Base-by-base conservation (phyloP, 2,113 vertebrate species). In the Antennarius striatus region DNA sequence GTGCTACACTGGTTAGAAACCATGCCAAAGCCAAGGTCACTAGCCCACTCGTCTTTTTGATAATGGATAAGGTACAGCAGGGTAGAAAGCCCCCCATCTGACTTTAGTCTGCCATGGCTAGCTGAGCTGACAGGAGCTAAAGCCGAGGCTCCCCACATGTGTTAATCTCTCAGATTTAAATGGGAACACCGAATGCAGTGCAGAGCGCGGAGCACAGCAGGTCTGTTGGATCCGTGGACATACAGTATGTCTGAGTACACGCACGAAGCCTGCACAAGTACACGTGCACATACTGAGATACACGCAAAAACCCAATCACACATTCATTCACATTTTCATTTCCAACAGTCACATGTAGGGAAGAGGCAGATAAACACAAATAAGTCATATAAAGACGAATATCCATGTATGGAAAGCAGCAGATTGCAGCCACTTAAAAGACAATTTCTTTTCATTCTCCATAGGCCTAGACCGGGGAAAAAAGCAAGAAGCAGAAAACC, bases 101-200 rank as follows among this genome's bases (percentile, higher is more conserved):
- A 82, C 83, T 79, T 85, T 83, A 88, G 68, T 77, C 82, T 82
- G 84, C 82, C 83, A 84, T 82, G 73, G 81, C 87, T 74, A 68
- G 78, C 87, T 85, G 89, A 85, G 88, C 87, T 71, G 81, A 88
- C 84, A 83, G 80, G 84, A 74, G 82, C 86, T 89, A 89, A 88
- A 87, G 88, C 86, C 77, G 70, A 79, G 72, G 84, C 87, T 88
- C 89, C 87, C 86, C 85, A 85, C 86, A 90, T 88, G 86, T 81
- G 84, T 84, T 91, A 89, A 91, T 91, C 91, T 90, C 84, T 48
- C 82, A 83, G 85, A 88, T 91, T 91, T 90, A 87, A 89, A 90
- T 82, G 83, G 84, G 86, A 90, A 80, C 83, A 81, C 76, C 84
- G 80, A 76, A 56, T 72, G 77, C n/a, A 76, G 72, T 29, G 15